Conservation (phyloP, 2,113 vertebrate species). For the Tachycineta bicolor region DNA sequence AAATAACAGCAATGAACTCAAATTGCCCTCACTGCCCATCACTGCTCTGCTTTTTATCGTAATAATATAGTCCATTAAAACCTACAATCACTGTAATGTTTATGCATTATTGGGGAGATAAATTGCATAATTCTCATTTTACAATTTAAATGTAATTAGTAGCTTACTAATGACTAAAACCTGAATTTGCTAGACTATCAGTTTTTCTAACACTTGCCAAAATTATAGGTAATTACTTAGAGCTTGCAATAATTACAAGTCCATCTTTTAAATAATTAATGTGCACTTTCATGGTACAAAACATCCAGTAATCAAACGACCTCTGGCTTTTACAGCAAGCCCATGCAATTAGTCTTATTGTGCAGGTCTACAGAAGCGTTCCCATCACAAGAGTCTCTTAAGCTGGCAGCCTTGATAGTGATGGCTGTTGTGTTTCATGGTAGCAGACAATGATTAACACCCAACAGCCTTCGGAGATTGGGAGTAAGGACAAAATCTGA, state of each 20-base stretch:
- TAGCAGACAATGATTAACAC: slow-evolving; percentile 48
- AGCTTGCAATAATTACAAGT: slow-evolving; percentile 80
- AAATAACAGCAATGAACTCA: slow-evolving; percentile 72
- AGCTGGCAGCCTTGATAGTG: slow-evolving; percentile 42
- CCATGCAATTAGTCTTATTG: slow-evolving; percentile 77
- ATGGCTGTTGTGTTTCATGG: slow-evolving; percentile 44
- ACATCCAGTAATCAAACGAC: slow-evolving; percentile 76
- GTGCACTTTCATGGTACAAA: slow-evolving; percentile 73
- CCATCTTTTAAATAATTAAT: slow-evolving; percentile 82
- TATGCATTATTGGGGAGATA: slow-evolving; percentile 80
- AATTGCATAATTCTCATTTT: slow-evolving; percentile 81
- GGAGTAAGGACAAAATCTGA: neutral
- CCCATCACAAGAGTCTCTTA: slow-evolving; percentile 68
- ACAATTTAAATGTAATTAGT: slow-evolving; percentile 85
- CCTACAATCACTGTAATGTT: slow-evolving; percentile 79
- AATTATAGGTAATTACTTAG: slow-evolving; percentile 81
- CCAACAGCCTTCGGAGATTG: neutral
- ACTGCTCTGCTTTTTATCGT: slow-evolving; percentile 64
- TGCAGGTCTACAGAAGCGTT: slow-evolving; percentile 70
- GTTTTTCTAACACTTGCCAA: slow-evolving; percentile 79
- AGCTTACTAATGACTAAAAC: slow-evolving; percentile 81
- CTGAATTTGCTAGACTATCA: slow-evolving; percentile 78
- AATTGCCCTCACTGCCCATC: slow-evolving; percentile 74
- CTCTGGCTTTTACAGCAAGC: slow-evolving; percentile 69
- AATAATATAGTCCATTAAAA: slow-evolving; percentile 78